Conservation (phyloP, 2,797 vertebrate genomes). For the Scleropages formosus region DNA sequence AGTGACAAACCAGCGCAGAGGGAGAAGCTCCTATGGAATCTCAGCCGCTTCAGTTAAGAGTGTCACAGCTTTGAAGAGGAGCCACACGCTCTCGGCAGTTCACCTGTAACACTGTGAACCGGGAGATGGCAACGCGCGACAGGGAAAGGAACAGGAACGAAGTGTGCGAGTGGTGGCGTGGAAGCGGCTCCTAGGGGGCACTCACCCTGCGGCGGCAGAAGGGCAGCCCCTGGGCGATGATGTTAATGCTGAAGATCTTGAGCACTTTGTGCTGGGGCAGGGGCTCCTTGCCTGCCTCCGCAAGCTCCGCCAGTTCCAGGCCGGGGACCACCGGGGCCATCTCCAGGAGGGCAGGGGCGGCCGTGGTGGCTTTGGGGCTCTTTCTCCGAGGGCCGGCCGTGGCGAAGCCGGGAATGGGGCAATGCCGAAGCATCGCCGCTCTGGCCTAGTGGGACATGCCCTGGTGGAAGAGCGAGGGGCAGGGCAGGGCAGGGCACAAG, state of each 20-base stretch:
- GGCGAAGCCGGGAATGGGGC: conserved; percentile 71
- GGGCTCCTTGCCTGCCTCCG: conserved; percentile 72
- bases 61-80: background rate
- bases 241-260: conserved; percentile 98
- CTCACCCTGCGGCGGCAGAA: conserved; percentile 97
- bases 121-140: no score
- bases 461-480: conserved; percentile 36
- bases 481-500: background rate
- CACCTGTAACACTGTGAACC: no score
- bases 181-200: conserved; percentile 38
- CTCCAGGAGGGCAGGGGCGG: conserved; percentile 69
- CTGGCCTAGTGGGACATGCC: conserved; percentile 62
- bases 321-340: conserved; percentile 71
- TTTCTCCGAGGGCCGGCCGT: conserved; percentile 65
- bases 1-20: conserved; percentile 3
- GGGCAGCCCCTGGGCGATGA: conserved; percentile 92
- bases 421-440: conserved; percentile 74
- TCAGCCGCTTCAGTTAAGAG: background rate
- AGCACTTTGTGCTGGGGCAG: conserved; percentile 88
- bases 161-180: no score
- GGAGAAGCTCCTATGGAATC: background rate
- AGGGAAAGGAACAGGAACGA: no score
- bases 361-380: conserved; percentile 77
- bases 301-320: conserved; percentile 75
- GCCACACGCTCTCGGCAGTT: no score